These are phyloP conservation scores for Mastomys natalensis DNA, from an alignment of 2,113 vertebrate species.

Conservation along the genomic window DNA sequence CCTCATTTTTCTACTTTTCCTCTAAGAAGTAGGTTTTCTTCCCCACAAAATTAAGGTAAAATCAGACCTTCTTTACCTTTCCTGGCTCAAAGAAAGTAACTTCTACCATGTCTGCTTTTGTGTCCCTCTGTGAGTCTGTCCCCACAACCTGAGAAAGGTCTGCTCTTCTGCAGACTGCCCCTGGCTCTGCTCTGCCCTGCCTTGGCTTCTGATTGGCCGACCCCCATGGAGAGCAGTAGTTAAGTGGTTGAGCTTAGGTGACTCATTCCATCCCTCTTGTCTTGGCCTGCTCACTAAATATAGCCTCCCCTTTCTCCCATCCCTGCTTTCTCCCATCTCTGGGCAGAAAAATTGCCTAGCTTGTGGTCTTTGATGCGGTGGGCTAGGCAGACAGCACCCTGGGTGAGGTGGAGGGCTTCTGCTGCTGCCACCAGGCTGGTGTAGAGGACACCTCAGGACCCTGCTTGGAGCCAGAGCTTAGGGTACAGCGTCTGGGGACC, in stretches of 20 bases:
- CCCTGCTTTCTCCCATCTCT: conserved; percentile 47
- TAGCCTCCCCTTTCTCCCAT: conserved; percentile 27
- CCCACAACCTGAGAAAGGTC: not conserved
- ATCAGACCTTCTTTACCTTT: not conserved
- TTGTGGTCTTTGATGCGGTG: not conserved
- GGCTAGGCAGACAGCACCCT: not conserved
- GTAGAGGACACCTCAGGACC: not conserved
- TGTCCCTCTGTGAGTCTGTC: not conserved
- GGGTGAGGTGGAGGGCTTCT: not conserved
- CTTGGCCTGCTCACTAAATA: conserved; percentile 41
- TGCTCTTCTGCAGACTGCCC: not conserved
- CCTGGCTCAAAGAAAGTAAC: not conserved
- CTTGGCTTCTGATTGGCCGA: accelerated
- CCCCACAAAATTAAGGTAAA: not conserved
- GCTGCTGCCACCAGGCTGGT: not conserved
- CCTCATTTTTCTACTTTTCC: not conserved
- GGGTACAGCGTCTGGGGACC: not conserved
- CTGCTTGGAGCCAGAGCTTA: not conserved
- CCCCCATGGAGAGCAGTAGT: not conserved
- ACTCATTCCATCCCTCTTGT: conserved; percentile 57
- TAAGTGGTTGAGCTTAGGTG: not conserved
- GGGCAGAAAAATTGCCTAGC: conserved; percentile 46
- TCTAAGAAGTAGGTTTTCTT: not conserved
- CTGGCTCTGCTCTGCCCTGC: not conserved
- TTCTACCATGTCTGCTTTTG: not conserved